Base-by-base conservation (phyloP, 2,888 invertebrate species). In the Caenorhabditis imperialis region DNA sequence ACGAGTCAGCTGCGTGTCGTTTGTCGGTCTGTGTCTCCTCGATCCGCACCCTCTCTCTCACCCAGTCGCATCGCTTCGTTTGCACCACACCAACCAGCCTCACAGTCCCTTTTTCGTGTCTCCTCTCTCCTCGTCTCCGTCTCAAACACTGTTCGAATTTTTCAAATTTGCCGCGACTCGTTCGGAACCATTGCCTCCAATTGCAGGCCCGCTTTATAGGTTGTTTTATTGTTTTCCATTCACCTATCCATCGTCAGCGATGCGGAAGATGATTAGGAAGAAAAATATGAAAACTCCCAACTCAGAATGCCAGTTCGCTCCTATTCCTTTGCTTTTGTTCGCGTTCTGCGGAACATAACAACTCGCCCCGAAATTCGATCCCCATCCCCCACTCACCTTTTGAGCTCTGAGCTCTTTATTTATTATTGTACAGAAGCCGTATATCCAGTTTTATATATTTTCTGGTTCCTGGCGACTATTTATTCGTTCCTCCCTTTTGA, bases 81-180 rank as follows among this genome's bases (percentile, higher is more conserved):
- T 27, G 10, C 30, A 18, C 38, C 25, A 16, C 27, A 18, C 45
- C 30, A 42, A 14, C 16, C 30, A 33, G 12, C 16, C 51, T 2
- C 38, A 58, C 70, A 55, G 54, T 63, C 57, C 50, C 57, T 55
- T 44, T 65, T 42, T n/a, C n/a, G n/a, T 65, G 40, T 30, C 25
- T 25, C 22, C 30, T 5, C 37, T 35, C 27, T 30, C 48, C 27
- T 37, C 45, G 20, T 45, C 18, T 35, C 16, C 18, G 18, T 57
- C 47, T 20, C n/a, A n/a, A n/a, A n/a, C 47, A n/a, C 38, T 25
- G 22, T 54, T 38, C 38, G 23, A 33, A 25, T 35, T 57, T 38
- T 40, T 48, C n/a, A 8, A 58, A 33, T 38, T 65, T 47, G 12
- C 16, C 18, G 37, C 58, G 27, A n/a, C 37, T 27, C 27, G n/a